A percentile compares a stretch with the other conserved stretches of the same genome.
These are phyloP conservation scores for Philaethria dido DNA, from an alignment of 2,888 invertebrate species.

Conservation along the genomic window DNA sequence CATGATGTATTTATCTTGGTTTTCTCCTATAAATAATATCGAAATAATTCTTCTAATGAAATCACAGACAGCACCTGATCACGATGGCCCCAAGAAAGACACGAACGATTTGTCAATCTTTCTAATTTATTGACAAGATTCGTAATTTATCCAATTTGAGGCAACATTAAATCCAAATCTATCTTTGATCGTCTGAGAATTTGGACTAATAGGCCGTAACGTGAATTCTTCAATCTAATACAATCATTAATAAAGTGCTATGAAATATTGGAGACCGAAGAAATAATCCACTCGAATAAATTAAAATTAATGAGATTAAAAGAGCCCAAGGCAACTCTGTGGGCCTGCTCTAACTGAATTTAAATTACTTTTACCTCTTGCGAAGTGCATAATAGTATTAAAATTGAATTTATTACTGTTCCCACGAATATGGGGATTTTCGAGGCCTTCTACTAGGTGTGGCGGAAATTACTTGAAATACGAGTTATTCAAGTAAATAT, in stretches of 20 bases:
- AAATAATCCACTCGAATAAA: conserved; percentile 79
- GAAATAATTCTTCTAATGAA: conserved; percentile 20
- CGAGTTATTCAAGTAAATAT: neutral
- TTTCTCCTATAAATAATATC: conserved; percentile 23
- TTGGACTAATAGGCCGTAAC: conserved; percentile 33
- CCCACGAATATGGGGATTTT: conserved; percentile 38
- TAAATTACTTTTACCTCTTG: conserved; percentile 78
- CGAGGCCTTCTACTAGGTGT: conserved; percentile 20
- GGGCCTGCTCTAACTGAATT: conserved; percentile 71
- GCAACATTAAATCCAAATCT: conserved; percentile 32
- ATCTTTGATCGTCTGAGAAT: conserved; percentile 31
- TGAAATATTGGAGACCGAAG: conserved; percentile 64
- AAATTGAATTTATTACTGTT: conserved; percentile 68
- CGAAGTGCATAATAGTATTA: conserved; percentile 78
- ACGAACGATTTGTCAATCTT: conserved; percentile 36
- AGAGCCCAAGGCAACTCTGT: conserved; percentile 63
- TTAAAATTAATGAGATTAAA: conserved; percentile 82
- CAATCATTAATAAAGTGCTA: conserved; percentile 43
- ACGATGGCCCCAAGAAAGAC: conserved; percentile 22
- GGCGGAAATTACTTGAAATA: conserved; percentile 8
- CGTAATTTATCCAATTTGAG: conserved; percentile 33
- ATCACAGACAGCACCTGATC: conserved; percentile 22
- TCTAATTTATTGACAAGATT: conserved; percentile 39
- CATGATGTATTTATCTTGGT: conserved; percentile 12
- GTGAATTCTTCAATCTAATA: conserved; percentile 40